A percentile compares a stretch with the other conserved stretches of the same genome.
phyloP scores from a whole-genome alignment of 1,140 invertebrate species.

The Caenorhabditis elegans region DNA sequence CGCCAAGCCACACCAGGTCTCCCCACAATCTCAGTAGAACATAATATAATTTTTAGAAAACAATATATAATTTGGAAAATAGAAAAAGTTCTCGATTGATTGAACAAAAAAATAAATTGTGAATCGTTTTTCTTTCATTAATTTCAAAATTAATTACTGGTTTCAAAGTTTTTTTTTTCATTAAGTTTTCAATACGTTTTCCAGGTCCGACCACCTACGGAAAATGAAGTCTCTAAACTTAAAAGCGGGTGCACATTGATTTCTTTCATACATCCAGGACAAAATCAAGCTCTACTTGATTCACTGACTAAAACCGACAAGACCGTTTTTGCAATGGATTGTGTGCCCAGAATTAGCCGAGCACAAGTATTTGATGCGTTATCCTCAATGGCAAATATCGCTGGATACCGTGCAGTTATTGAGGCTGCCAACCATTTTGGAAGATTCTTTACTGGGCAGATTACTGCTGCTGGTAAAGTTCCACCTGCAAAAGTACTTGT shows the following conservation, averaged over 20 bases:
- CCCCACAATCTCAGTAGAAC: too few species aligned
- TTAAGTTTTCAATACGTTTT: too few species aligned
- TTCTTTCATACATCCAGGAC: slow-evolving; percentile 82
- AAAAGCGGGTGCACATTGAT: slow-evolving; percentile 75
- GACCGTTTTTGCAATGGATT: slow-evolving; percentile 76
- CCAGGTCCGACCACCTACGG: slow-evolving; percentile 73
- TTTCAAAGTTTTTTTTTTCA: neutral
- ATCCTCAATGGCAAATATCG: slow-evolving; percentile 88
- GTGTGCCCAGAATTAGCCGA: slow-evolving; percentile 59
- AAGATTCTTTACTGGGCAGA: slow-evolving; percentile 79
- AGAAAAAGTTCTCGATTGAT: too few species aligned
- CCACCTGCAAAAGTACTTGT: slow-evolving; percentile 80
- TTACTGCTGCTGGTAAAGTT: slow-evolving; percentile 64
- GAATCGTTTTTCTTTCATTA: too few species aligned
- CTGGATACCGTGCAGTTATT: slow-evolving; percentile 84
- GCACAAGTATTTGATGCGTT: slow-evolving; percentile 78
- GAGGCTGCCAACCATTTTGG: slow-evolving; percentile 86
- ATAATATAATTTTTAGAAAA: too few species aligned
- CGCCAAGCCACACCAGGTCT: too few species aligned
- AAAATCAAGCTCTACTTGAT: slow-evolving; percentile 79
- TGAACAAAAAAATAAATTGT: too few species aligned
- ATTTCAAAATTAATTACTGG: neutral
- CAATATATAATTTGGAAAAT: too few species aligned
- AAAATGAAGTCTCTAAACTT: slow-evolving; percentile 74
- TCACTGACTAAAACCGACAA: slow-evolving; percentile 75